Evolutionary conservation across 2,888 invertebrate species (phyloP).

Genomic region (Mesorhabditis spiculigera): DNA sequence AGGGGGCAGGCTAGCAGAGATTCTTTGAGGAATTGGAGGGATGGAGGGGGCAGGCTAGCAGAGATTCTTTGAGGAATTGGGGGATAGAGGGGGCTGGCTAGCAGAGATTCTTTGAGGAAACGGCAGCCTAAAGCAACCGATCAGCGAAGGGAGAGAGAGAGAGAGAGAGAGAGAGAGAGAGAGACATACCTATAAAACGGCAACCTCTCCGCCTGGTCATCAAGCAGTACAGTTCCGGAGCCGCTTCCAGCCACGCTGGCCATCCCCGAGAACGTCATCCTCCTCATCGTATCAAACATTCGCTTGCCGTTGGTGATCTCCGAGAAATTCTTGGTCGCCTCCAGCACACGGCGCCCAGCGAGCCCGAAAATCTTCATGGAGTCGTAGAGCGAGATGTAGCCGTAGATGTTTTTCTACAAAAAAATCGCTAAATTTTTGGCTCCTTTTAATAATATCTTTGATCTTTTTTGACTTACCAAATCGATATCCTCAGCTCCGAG

Average conservation of each 20-base stretch:
- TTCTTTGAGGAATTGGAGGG: too few species aligned
- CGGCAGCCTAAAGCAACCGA: too few species aligned
- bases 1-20: too few species aligned
- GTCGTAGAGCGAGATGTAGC: constrained; percentile 17
- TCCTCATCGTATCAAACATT: constrained; percentile 17
- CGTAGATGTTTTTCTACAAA: constrained; percentile 17
- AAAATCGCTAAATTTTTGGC: neutral
- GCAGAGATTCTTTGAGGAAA: too few species aligned
- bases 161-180: too few species aligned
- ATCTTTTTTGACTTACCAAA: constrained; percentile 18
- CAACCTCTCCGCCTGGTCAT: constrained; percentile 31
- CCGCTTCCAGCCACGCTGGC: neutral
- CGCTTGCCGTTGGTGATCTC: constrained; percentile 8
- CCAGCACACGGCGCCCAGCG: too few species aligned
- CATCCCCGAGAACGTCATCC: constrained; percentile 16
- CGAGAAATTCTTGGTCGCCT: neutral
- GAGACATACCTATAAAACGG: constrained; percentile 17
- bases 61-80: too few species aligned
- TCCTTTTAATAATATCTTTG: too few species aligned
- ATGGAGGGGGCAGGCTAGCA: too few species aligned
- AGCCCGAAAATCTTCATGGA: constrained; percentile 33
- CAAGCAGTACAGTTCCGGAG: constrained; percentile 24
- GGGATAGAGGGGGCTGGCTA: too few species aligned
- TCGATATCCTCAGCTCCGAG: constrained; percentile 21
- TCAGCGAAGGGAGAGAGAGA: too few species aligned